Conservation (phyloP, 2,888 invertebrate species). For the Orthosia gracilis region DNA sequence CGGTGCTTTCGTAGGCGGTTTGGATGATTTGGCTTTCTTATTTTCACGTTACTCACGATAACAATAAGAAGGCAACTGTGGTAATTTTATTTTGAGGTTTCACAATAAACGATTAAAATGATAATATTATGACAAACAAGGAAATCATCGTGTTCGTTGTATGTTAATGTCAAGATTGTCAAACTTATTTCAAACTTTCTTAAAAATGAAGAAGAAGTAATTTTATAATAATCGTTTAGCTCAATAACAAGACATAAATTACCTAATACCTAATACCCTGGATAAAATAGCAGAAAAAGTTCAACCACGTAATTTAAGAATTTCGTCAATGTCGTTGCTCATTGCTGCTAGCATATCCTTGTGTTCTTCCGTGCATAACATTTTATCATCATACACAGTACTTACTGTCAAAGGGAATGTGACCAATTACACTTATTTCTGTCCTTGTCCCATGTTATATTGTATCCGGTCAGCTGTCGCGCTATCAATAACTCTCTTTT, state of each 20-base stretch:
- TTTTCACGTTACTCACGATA: background rate
- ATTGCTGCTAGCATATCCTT: conserved; percentile 11
- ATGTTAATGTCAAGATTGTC: background rate
- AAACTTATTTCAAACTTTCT: no score
- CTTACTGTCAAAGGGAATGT: background rate
- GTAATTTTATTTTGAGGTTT: background rate
- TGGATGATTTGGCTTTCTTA: background rate
- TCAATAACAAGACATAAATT: no score
- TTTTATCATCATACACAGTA: background rate
- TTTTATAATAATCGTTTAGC: background rate
- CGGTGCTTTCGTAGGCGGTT: conserved; percentile 10
- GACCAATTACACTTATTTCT: background rate
- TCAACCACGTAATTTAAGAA: background rate
- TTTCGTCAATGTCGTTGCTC: conserved; percentile 15
- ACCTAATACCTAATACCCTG: background rate
- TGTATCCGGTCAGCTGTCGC: background rate
- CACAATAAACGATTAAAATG: no score
- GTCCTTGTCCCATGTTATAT: background rate
- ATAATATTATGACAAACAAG: background rate
- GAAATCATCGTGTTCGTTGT: background rate
- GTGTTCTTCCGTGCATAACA: conserved; percentile 31
- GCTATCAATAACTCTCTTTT: background rate
- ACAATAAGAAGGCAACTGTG: background rate
- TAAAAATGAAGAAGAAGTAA: no score
- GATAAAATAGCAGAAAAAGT: background rate